Base-by-base conservation (phyloP, 2,113 vertebrate species). In the Alouatta palliata region DNA sequence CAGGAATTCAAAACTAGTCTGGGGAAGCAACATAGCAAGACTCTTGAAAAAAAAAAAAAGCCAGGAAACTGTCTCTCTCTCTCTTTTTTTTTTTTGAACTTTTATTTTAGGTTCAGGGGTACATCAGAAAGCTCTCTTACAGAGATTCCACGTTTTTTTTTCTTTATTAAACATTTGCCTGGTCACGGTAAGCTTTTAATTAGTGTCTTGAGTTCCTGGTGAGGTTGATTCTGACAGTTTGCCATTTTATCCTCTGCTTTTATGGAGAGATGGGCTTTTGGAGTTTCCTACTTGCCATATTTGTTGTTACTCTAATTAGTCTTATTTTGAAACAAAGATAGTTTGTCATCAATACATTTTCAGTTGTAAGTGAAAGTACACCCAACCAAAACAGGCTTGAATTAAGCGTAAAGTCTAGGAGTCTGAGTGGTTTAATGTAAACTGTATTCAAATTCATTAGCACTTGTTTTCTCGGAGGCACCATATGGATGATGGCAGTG, bases 331-430 rank as follows among this genome's bases (percentile, higher is more conserved):
- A 87, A 61, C 10, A 90, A 82, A 86, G 9, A 30, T 61, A 52
- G 30, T 86, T 90, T 96, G 81, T 70, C 82, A 27, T 84, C n/a
- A 68, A 21, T 91, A 79, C 3, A 32, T 71, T 94, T 97, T 90
- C 93, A n/a, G 8, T 83, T 90, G 20, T 49, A 70, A 73, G n/a
- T 87, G 17, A 71, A 87, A 80, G 52, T 77, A 91, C 81, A 94
- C 12, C 20, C 30, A 77, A 5, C 40, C 21, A 73, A 35, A 90
- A 77, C 77, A 95, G 66, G n/a, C 43, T 79, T 96, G 47, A 95
- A 79, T 89, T 49, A 95, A 96, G 75, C 45, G 11, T 71, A 32
- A 87, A 70, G n/a, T 92, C 76, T 87, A 47, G 37, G 70, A 49
- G 40, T 77, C 49, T 73, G 23, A 70, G 47, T 83, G 21, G 16